These are phyloP conservation scores for Neopipo cinnamomea DNA, from an alignment of 2,113 vertebrate genomes.

Conservation along the genomic window DNA sequence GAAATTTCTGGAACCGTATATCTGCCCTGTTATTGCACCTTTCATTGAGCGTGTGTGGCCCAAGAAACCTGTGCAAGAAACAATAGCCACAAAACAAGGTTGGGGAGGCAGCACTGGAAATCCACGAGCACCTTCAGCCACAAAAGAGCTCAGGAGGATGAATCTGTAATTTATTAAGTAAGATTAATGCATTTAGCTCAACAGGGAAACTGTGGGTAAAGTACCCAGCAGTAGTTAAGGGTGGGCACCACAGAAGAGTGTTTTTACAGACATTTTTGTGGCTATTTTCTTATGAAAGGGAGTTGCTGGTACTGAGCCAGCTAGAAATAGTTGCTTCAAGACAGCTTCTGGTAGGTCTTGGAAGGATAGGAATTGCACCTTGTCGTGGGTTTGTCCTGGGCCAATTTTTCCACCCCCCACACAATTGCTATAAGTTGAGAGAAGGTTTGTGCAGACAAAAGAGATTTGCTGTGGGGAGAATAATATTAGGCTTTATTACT, in stretches of 20 bases:
- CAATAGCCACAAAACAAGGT: neutral
- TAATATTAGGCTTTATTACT: too few relatives aligned
- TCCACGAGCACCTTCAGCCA: neutral
- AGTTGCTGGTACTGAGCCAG: neutral
- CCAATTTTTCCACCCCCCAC: too few relatives aligned
- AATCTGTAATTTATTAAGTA: slow-evolving; percentile 69
- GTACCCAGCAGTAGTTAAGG: neutral
- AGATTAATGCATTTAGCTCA: neutral
- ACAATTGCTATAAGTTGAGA: too few relatives aligned
- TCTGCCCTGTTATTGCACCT: slow-evolving; percentile 88
- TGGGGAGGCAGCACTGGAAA: slow-evolving; percentile 43
- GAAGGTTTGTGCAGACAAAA: too few relatives aligned
- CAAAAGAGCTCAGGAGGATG: neutral
- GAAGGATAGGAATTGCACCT: neutral
- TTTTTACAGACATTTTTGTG: neutral
- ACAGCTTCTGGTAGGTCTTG: neutral
- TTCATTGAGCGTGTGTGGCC: slow-evolving; percentile 85
- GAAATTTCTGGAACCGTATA: slow-evolving; percentile 89
- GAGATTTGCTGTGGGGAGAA: too few relatives aligned
- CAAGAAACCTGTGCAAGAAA: slow-evolving; percentile 76
- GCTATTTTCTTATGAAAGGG: neutral
- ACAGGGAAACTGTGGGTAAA: neutral
- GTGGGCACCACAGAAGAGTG: neutral
- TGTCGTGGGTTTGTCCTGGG: too few relatives aligned
- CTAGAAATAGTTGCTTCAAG: neutral